Percentiles rank a stretch among this genome's conserved stretches.
Conservation (phyloP, 2,113 vertebrate species). For the Lasiurus borealis region DNA sequence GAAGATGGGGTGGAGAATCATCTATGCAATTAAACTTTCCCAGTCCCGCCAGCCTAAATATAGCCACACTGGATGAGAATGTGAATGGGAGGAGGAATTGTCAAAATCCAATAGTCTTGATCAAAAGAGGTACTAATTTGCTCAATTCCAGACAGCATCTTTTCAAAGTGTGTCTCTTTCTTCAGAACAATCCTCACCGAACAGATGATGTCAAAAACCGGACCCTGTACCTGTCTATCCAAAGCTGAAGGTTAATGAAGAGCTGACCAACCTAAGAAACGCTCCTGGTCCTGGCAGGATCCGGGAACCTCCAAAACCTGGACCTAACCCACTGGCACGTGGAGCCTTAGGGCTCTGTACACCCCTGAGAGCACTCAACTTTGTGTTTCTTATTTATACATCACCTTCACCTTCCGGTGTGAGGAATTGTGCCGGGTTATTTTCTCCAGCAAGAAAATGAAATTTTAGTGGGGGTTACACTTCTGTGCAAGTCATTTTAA, state of each 20-base stretch:
- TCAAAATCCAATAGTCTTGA: constrained; percentile 1
- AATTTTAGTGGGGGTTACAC: not conserved
- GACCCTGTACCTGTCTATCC: not conserved
- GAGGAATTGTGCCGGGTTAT: not conserved
- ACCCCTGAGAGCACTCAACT: not conserved
- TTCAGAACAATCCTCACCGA: not conserved
- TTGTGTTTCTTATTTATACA: not conserved
- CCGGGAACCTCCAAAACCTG: too few species aligned
- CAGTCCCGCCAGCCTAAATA: constrained; percentile 58
- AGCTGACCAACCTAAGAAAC: not conserved
- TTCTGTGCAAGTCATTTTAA: not conserved
- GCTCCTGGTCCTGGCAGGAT: not conserved
- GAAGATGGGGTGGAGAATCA: constrained; percentile 37
- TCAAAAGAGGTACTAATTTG: constrained; percentile 18
- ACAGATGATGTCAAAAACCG: not conserved
- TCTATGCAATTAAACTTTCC: constrained; percentile 34
- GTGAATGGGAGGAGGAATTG: not conserved
- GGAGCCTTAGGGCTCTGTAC: rapidly evolving
- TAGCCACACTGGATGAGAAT: not conserved
- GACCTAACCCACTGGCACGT: not conserved
- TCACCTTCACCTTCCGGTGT: not conserved
- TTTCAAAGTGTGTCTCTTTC: not conserved
- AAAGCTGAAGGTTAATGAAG: not conserved
- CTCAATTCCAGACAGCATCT: constrained; percentile 50
- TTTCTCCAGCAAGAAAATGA: not conserved